Percentiles rank a stretch among this genome's conserved stretches.
These are phyloP conservation scores for Eulemur rubriventer DNA, from an alignment of 2,797 vertebrate species.

Conservation along the genomic window DNA sequence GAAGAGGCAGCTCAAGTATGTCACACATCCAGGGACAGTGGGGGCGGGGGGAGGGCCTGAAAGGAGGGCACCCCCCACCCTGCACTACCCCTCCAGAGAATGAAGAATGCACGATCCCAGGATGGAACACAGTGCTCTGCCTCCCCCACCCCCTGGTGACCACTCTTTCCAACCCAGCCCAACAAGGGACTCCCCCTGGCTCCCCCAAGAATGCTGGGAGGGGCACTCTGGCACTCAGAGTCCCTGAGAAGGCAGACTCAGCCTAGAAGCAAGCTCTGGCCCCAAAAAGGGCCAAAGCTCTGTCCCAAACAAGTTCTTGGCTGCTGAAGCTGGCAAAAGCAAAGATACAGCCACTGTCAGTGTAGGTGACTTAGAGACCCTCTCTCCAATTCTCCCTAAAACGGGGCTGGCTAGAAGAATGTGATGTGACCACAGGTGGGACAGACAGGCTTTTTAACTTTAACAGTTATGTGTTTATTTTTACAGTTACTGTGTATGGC, in stretches of 20 bases:
- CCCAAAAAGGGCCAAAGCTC: background rate
- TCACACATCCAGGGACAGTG: background rate
- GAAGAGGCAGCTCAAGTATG: background rate
- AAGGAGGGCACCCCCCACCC: background rate
- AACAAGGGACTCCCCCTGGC: background rate
- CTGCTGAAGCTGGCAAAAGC: background rate
- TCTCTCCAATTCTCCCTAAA: background rate
- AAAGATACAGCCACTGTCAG: background rate
- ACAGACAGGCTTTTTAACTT: background rate
- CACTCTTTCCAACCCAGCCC: background rate
- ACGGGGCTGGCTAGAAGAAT: background rate
- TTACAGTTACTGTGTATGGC: conserved; percentile 34
- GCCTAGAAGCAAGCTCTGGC: background rate
- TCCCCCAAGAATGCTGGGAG: background rate
- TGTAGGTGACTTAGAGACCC: background rate
- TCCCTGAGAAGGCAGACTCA: background rate
- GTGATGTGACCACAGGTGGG: background rate
- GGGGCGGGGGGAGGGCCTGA: background rate
- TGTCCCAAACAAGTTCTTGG: background rate
- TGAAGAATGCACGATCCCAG: background rate
- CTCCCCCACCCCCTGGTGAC: background rate
- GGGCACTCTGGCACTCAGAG: background rate
- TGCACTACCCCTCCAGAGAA: background rate
- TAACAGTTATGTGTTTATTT: conserved; percentile 36
- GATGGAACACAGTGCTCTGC: background rate